phyloP scores from a whole-genome alignment of 2,888 invertebrate genomes.

The Sepioteuthis lessoniana region DNA sequence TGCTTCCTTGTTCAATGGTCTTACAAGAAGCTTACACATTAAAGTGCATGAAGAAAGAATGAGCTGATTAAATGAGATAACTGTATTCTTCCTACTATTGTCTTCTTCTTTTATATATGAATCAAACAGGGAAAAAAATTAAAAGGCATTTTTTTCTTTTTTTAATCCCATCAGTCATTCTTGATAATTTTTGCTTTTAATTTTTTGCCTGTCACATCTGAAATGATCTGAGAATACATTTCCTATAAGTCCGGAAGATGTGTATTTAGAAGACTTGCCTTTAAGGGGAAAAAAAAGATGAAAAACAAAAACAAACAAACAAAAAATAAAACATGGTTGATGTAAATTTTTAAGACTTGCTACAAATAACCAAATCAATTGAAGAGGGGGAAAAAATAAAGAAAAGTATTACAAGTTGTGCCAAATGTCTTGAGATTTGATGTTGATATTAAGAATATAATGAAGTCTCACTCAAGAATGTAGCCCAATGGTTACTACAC shows the following conservation, averaged over 20 bases:
- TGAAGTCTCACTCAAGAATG: not conserved
- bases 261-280: constrained; percentile 8
- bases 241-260: constrained; percentile 23
- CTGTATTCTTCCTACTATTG: not conserved
- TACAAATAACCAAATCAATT: constrained; percentile 12
- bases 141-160: not conserved
- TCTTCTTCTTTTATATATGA: not conserved
- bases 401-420: not conserved
- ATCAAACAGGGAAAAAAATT: not conserved
- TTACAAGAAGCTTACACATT: not conserved
- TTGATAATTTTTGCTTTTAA: not conserved
- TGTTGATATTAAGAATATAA: not conserved
- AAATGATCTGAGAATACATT: constrained; percentile 10
- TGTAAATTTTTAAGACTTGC: constrained; percentile 4
- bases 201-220: constrained; percentile 20
- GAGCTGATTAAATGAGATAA: not conserved
- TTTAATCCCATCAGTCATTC: not conserved
- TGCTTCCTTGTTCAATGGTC: not conserved
- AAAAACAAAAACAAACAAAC: not conserved
- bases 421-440: not conserved
- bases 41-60: not conserved
- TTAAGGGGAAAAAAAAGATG: not conserved
- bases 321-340: not conserved
- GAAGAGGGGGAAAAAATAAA: not conserved
- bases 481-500: not conserved